phyloP scores from a whole-genome alignment of 2,888 invertebrate species.

The Drosophila affinis region DNA sequence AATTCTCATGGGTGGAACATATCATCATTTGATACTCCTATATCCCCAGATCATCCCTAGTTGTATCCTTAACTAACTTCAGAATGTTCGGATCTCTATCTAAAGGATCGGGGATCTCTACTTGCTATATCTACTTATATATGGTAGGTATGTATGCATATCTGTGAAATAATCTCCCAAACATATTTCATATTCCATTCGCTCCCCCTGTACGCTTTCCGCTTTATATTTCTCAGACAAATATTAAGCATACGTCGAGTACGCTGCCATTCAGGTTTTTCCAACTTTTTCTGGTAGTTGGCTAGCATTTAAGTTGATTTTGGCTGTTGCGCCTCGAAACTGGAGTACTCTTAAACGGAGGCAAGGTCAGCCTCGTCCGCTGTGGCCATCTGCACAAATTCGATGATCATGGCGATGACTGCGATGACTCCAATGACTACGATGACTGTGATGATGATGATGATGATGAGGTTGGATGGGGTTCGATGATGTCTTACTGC shows the following conservation, averaged over 20 bases:
- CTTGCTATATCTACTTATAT: too few relatives aligned
- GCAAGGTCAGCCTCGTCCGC: slow-evolving; percentile 36
- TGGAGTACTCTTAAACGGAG: slow-evolving; percentile 36
- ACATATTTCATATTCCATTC: too few relatives aligned
- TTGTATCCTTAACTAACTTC: background rate
- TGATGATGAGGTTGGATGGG: slow-evolving; percentile 31
- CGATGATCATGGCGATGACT: slow-evolving; percentile 37
- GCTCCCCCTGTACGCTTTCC: too few relatives aligned
- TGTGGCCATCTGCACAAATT: slow-evolving; percentile 36
- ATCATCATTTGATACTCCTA: background rate
- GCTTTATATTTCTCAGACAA: background rate
- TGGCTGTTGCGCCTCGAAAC: slow-evolving; percentile 29
- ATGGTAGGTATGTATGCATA: too few relatives aligned
- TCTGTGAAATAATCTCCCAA: too few relatives aligned
- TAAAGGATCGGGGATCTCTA: too few relatives aligned
- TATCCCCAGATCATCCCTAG: background rate
- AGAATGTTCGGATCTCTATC: background rate
- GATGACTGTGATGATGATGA: slow-evolving; percentile 6
- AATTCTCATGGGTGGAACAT: too few relatives aligned
- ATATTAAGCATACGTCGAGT: slow-evolving; percentile 56
- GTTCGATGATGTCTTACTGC: slow-evolving; percentile 47
- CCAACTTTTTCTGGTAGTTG: background rate
- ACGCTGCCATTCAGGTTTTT: slow-evolving; percentile 19
- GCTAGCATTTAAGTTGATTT: slow-evolving; percentile 48
- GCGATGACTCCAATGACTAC: background rate